Evolutionary conservation across 2,888 invertebrate genomes (phyloP), one percentile per base, ranked within the genome.

Genomic region (Drosophila formosana): DNA sequence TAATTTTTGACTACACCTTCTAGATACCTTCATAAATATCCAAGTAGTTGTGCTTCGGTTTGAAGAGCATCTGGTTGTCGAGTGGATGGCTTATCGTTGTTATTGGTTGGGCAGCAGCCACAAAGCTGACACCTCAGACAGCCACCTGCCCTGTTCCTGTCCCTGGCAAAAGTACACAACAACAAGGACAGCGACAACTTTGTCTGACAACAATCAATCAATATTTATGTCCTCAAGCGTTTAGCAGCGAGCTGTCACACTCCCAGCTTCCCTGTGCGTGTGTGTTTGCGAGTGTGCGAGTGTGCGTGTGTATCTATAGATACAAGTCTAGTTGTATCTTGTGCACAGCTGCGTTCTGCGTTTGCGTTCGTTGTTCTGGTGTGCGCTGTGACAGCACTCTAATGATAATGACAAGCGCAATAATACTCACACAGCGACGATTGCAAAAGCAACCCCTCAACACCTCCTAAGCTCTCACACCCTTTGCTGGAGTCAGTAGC

Each of bases 361-460:
- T 18, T 18, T 18, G 18, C 18, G 18, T 18, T 18, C 18, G 18
- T 18, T 82, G 72, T 66, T 66, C 57, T 63, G 56, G 26, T 49
- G 62, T 65, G 56, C 64, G 52, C 41, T 66, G 55, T 72, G 63
- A 66, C 72, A 61, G 65, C 67, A 32, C 75, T 79, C 77, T 88
- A 83, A 85, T 88, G 87, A 88, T 88, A 88, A 85, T 85, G 89
- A 79, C 89, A 85, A 81, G 71, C 75, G 79, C 73, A 86, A 88
- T 86, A 85, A 85, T 83, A 85, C 79, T 75, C 76, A 74, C 76
- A 74, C 13, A 61, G 63, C 62, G 65, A 70, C 69, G 62, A 55
- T 41, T 55, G 26, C n/a, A 39, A 57, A 23, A 45, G 8, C 55
- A 62, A 46, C 18, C 63, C 51, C 60, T 49, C 39, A 30, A 13